Conservation (phyloP, 2,113 vertebrate species). For the Pholis gunnellus region DNA sequence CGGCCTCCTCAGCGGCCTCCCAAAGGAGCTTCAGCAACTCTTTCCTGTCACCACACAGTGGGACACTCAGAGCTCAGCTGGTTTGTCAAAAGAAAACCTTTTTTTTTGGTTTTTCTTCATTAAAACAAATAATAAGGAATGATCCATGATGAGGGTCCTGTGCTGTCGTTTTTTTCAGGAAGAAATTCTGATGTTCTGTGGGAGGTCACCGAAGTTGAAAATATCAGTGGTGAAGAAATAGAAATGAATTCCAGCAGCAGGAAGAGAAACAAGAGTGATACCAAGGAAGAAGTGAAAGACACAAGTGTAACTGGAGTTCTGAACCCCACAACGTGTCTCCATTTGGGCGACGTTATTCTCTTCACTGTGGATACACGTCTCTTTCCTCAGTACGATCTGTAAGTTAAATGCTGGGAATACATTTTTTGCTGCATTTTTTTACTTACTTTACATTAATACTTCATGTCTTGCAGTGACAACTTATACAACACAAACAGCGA, state of each 20-base stretch:
- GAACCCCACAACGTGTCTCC: conserved; percentile 89
- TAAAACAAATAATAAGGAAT: background rate
- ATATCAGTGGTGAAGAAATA: conserved; percentile 18
- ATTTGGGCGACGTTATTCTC: conserved; percentile 76
- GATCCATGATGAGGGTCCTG: background rate
- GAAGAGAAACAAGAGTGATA: conserved; percentile 32
- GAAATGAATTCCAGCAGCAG: conserved; percentile 38
- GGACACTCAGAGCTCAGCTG: conserved; percentile 38
- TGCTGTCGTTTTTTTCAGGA: conserved; percentile 47
- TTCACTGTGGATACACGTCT: conserved; percentile 86
- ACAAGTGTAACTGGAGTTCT: conserved; percentile 75
- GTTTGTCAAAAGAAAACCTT: conserved; percentile 41
- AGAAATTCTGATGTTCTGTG: background rate
- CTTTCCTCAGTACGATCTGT: conserved; percentile 92
- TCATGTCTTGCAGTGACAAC: conserved; percentile 83
- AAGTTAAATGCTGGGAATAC: conserved; percentile 46
- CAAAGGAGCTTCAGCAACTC: conserved; percentile 74
- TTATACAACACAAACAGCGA: conserved; percentile 88
- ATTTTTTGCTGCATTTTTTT: background rate
- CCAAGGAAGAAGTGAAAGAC: conserved; percentile 21
- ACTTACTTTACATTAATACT: background rate
- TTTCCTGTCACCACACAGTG: conserved; percentile 48
- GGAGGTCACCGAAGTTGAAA: conserved; percentile 18
- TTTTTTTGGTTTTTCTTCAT: background rate
- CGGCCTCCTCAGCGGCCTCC: conserved; percentile 84